A percentile compares a stretch with the other conserved stretches of the same genome.
Evolutionary conservation across 2,113 vertebrate species (phyloP).

Genomic region (Oreochromis tanganicae): DNA sequence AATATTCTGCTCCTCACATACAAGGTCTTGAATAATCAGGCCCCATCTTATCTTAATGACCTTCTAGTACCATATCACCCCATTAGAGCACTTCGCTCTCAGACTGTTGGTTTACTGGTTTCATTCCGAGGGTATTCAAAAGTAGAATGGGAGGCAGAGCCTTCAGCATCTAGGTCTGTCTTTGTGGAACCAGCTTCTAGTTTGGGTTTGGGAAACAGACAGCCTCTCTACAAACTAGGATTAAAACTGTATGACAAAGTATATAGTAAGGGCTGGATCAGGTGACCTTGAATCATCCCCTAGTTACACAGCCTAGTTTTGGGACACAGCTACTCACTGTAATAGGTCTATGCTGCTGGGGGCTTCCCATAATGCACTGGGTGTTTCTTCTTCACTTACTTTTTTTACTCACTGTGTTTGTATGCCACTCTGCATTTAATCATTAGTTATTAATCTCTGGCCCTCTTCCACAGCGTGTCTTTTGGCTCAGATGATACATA

Average conservation of each 20-base stretch:
- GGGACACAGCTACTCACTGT: neutral
- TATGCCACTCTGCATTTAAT: neutral
- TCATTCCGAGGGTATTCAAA: neutral
- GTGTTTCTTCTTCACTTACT: neutral
- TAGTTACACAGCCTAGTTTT: neutral
- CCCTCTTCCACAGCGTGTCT: neutral
- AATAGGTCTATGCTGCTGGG: neutral
- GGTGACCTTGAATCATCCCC: neutral
- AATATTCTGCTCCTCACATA: neutral
- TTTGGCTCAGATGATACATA: neutral
- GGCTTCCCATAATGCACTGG: neutral
- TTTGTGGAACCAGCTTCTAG: neutral
- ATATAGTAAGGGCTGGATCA: neutral
- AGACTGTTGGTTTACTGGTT: neutral
- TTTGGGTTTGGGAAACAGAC: neutral
- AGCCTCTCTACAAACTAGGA: neutral
- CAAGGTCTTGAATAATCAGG: neutral
- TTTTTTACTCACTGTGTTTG: neutral
- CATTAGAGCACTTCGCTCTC: neutral
- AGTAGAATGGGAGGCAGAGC: neutral
- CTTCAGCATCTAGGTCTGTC: neutral
- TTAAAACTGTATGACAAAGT: neutral
- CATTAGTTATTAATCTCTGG: neutral
- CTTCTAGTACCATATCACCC: neutral
- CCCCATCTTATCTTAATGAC: neutral